Evolutionary conservation across 2,797 vertebrate species (phyloP).

Genomic region (Notoglanidium macrostoma): DNA sequence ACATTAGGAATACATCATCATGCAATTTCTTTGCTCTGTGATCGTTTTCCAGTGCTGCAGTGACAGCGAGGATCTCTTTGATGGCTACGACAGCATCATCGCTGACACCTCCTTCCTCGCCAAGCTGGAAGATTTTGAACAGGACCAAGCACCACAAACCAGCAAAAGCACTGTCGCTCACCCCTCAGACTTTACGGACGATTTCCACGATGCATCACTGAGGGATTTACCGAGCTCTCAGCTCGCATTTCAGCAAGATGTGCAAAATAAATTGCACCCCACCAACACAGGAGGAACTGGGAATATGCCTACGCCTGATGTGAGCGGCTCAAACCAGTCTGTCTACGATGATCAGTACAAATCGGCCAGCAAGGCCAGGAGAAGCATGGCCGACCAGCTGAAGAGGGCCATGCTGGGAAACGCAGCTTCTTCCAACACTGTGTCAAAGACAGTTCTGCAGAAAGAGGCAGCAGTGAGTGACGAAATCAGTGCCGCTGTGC

Average conservation of each 20-base stretch:
- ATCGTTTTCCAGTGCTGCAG: constrained; percentile 72
- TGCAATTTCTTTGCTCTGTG: background rate
- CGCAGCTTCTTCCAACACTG: constrained; percentile 73
- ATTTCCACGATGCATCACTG: constrained; percentile 62
- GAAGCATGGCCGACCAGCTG: constrained; percentile 83
- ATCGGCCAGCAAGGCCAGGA: constrained; percentile 60
- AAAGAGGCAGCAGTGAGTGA: constrained; percentile 82
- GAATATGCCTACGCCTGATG: constrained; percentile 51
- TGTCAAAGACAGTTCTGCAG: constrained; percentile 77
- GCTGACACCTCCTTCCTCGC: constrained; percentile 80
- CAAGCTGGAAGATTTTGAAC: constrained; percentile 77
- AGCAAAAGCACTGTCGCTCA: background rate
- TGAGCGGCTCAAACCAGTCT: background rate
- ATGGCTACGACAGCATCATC: constrained; percentile 83
- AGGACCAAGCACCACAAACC: constrained; percentile 49
- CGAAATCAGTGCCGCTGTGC: constrained; percentile 83
- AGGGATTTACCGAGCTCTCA: constrained; percentile 82
- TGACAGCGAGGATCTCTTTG: constrained; percentile 88
- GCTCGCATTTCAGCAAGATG: constrained; percentile 68
- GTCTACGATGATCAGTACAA: constrained; percentile 3
- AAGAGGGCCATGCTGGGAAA: constrained; percentile 89
- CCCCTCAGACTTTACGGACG: constrained; percentile 55
- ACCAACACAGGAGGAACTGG: background rate
- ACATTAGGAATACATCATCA: background rate
- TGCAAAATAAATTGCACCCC: constrained; percentile 48